Evolutionary conservation across 2,888 invertebrate species (phyloP), one percentile per base, ranked within the genome.

Genomic region (Mimachlamys varia): DNA sequence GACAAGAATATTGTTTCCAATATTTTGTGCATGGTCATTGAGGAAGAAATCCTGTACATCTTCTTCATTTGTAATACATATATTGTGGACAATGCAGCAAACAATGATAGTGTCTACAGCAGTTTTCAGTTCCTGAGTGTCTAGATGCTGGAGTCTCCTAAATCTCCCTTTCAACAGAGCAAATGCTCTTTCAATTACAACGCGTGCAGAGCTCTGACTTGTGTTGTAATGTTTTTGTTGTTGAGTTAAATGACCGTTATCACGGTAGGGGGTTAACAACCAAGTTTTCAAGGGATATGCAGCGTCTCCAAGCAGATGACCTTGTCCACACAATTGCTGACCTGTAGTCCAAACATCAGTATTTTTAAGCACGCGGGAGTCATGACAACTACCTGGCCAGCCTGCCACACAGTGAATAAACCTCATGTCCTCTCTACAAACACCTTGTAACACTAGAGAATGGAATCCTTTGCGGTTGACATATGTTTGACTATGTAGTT

Each of bases 211-310:
- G 88, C 92, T 92, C 17, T 90, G 88, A 55, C 33, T 87, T 22
- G 33, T 88, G 88, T 93, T 92, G 88, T 90, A 93, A 17, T 91
- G 88, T 37, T 87, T 88, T 62, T 93, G 88, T 55, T 87, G 19
- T 27, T 87, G 37, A 22, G 90, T 92, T 53, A 92, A 50, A 50
- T 91, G 22, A 15, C 93, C 93, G 89, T 91, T 93, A 38, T 92
- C 93, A 89, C 93, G 76, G 88, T 89, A 93, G 5, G 92, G 92
- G 88, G 92, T 92, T 50, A 93, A 27, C 17, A 93, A 37, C 91
- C 92, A 92, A 22, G 19, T 58, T 90, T 19, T 90, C 13, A 92
- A 13, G 4, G 91, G 92, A 90, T 91, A 93, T 22, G 89, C 92
- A 22, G 90, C 91, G 87, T 92, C 93, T 88, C 90, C 93, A 62